phyloP scores from a whole-genome alignment of 2,797 vertebrate genomes.

The Halcyon badia region DNA sequence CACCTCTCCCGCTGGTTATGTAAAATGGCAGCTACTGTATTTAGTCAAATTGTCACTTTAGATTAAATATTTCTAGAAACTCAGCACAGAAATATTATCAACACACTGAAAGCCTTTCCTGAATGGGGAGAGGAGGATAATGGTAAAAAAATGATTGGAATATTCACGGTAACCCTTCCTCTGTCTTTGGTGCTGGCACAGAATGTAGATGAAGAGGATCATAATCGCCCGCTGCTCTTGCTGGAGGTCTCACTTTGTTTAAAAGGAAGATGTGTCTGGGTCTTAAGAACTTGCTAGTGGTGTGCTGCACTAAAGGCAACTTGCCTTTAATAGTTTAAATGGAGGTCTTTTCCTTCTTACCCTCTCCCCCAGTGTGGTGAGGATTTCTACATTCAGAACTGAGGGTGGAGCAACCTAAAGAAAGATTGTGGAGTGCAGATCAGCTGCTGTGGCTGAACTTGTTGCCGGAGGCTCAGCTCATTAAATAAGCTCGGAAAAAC shows the following conservation, averaged over 20 bases:
- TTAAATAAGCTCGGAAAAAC: neutral
- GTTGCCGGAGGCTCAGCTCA: neutral
- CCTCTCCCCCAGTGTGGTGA: fast-evolving
- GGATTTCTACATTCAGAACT: neutral
- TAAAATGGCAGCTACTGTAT: conserved; percentile 35
- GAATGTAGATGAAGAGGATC: neutral
- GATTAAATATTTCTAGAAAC: conserved; percentile 51
- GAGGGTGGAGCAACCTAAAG: neutral
- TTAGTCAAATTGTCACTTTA: conserved; percentile 60
- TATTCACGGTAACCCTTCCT: neutral
- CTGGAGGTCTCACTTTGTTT: neutral
- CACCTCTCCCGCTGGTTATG: conserved; percentile 14
- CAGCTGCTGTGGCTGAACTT: neutral
- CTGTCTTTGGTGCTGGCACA: neutral
- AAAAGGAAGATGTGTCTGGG: neutral
- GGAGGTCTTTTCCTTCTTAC: neutral
- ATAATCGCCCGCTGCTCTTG: neutral
- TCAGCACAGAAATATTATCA: neutral
- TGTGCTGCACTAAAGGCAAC: neutral
- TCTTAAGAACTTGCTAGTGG: neutral
- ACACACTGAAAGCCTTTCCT: neutral
- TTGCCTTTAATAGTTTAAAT: neutral
- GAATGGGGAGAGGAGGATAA: neutral
- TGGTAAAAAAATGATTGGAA: neutral
- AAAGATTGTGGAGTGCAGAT: neutral